Conservation (phyloP, 2,888 invertebrate genomes). For the Euspilapteryx auroguttella region DNA sequence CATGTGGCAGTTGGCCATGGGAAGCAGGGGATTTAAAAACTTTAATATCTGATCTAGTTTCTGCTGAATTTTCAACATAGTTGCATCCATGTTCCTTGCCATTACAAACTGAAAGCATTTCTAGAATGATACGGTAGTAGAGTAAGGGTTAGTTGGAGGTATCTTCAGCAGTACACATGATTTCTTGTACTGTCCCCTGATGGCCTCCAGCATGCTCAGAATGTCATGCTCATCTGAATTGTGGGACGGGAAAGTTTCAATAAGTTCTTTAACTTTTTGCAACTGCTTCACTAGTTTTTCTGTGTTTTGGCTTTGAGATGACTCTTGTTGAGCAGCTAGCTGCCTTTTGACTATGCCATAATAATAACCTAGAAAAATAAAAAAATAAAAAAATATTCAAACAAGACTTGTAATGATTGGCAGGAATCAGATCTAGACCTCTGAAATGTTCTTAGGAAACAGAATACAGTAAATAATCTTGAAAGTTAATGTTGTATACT, state of each 20-base stretch:
- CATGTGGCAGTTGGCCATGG: conserved; percentile 77
- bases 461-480: too few species aligned
- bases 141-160: conserved; percentile 55
- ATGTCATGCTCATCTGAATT: conserved; percentile 71
- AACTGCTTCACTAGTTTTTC: conserved; percentile 60
- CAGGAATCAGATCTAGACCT: background rate
- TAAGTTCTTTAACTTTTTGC: conserved; percentile 55
- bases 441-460: too few species aligned
- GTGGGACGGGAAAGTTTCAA: conserved; percentile 65
- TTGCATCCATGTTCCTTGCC: conserved; percentile 21
- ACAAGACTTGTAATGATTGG: background rate
- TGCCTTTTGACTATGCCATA: conserved; percentile 61
- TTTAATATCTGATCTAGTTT: conserved; percentile 50
- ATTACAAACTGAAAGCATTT: too few species aligned
- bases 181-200: conserved; percentile 71
- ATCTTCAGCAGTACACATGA: conserved; percentile 69
- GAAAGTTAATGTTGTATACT: too few species aligned
- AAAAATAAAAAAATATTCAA: background rate
- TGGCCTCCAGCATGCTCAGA: conserved; percentile 58
- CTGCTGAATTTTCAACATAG: conserved; percentile 16
- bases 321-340: conserved; percentile 21
- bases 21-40: conserved; percentile 62
- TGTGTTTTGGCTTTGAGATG: conserved; percentile 24
- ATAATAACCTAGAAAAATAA: conserved; percentile 64
- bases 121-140: conserved; percentile 64